Evolutionary conservation across 2,888 invertebrate species (phyloP), one percentile per base, ranked within the genome.

Genomic region (Drosophila cognata): DNA sequence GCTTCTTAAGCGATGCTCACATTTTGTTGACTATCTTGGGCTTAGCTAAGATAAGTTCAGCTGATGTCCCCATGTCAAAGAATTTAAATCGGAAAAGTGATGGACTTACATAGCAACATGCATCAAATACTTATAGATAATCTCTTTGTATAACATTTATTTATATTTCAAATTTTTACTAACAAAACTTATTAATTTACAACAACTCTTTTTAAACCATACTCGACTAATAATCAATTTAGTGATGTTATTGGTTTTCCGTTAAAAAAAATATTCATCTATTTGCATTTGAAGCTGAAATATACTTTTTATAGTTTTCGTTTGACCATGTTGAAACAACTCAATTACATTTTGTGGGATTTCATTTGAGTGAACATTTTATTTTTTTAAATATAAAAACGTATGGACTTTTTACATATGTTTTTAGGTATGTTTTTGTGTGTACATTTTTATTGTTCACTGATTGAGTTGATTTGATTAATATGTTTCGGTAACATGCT

Each of bases 1-100:
- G 56, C 63, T 67, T 61, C 67, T 60, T 63, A 56, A 68, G 67
- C 63, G 55, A 33, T 58, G 33, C 73, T 57, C 59, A 63, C 56
- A 43, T 53, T 58, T 65, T 38, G 46, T 52, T n/a, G n/a, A 38
- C 6, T 28, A 57, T 41, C 50, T 58, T 18, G 13, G 52, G 60
- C 48, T 36, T 36, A 69, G 55, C 69, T 55, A 6, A 38, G 46
- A 28, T 50, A 28, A 58, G 31, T 56, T n/a, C 10, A 46, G n/a
- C 66, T 68, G 16, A 52, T 57, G 51, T 63, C 25, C 33, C 10
- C 18, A 31, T 57, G 43, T 25, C 13, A 28, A n/a, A 29, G n/a
- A 43, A 31, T 21, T 43, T 31, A 43, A 43, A 21, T 43, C 16
- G 5, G 4, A 25, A 4, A 31, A 21, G 21, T 33, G 21, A 28